Conservation (phyloP, 2,888 invertebrate species). For the Agrochola lota region DNA sequence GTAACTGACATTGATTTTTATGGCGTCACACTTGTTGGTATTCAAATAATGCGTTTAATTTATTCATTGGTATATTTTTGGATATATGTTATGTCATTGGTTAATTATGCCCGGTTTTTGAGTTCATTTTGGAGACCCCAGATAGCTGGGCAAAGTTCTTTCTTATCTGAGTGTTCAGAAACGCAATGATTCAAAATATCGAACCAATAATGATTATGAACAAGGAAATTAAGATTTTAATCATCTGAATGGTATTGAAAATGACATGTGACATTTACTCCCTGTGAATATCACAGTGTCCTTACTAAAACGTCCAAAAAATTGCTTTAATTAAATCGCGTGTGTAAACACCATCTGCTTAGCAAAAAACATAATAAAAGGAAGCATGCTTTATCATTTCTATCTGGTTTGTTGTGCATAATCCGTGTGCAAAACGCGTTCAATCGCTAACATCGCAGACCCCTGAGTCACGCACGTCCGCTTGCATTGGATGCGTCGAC, state of each 20-base stretch:
- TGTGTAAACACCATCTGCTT: background rate
- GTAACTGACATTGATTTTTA: constrained; percentile 67
- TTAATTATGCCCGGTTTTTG: background rate
- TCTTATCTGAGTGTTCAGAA: background rate
- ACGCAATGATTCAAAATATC: background rate
- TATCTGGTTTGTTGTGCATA: constrained; percentile 30
- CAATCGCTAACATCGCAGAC: constrained; percentile 44
- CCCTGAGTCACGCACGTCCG: constrained; percentile 78
- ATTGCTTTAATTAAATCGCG: background rate
- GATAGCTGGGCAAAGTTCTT: background rate
- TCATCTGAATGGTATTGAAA: background rate
- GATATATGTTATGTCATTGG: constrained; percentile 16
- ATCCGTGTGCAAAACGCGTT: constrained; percentile 52
- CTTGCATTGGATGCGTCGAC: constrained; percentile 72
- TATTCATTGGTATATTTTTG: constrained; percentile 19
- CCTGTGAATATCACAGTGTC: constrained; percentile 7
- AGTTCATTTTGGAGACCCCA: too few relatives aligned
- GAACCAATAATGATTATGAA: constrained; percentile 17
- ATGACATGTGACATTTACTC: background rate
- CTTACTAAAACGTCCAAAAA: background rate
- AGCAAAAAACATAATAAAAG: constrained; percentile 15
- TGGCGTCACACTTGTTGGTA: constrained; percentile 51
- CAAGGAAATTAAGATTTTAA: constrained; percentile 22
- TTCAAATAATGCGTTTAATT: constrained; percentile 48
- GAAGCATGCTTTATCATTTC: constrained; percentile 36